Conservation (phyloP, 2,113 vertebrate genomes). For the Mustelus asterias region DNA sequence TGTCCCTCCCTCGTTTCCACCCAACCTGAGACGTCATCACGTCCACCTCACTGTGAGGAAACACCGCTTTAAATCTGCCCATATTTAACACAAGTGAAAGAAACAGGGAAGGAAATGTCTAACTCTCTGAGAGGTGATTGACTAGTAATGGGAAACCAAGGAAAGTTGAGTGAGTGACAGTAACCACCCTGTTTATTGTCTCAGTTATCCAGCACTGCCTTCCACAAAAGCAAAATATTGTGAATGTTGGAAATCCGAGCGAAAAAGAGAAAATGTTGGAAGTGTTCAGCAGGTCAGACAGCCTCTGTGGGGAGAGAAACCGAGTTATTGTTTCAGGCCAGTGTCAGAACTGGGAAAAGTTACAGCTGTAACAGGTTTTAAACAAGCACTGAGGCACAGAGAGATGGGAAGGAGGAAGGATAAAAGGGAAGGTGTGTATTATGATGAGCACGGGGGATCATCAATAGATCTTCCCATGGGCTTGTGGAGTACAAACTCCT, state of each 20-base stretch:
- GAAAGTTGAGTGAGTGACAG: not conserved
- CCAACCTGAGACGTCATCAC: not conserved
- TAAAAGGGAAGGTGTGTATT: not conserved
- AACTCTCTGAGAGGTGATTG: not conserved
- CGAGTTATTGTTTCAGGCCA: not conserved
- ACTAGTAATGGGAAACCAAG: not conserved
- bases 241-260: not conserved
- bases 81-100: not conserved
- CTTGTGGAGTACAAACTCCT: no score
- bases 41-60: not conserved
- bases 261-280: no score
- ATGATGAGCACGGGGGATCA: no score
- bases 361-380: not conserved
- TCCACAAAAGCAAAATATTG: not conserved
- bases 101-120: not conserved
- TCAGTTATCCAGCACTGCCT: not conserved
- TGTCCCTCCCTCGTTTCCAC: not conserved
- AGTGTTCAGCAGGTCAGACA: no score
- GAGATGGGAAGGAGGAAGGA: not conserved
- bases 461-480: no score
- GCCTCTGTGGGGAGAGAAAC: no score
- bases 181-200: not conserved
- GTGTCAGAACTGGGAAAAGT: not conserved
- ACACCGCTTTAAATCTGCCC: not conserved
- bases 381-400: not conserved